Percentiles rank a stretch among this genome's conserved stretches.
phyloP scores from a whole-genome alignment of 2,888 invertebrate species.

The Rotaria magnacalcarata region DNA sequence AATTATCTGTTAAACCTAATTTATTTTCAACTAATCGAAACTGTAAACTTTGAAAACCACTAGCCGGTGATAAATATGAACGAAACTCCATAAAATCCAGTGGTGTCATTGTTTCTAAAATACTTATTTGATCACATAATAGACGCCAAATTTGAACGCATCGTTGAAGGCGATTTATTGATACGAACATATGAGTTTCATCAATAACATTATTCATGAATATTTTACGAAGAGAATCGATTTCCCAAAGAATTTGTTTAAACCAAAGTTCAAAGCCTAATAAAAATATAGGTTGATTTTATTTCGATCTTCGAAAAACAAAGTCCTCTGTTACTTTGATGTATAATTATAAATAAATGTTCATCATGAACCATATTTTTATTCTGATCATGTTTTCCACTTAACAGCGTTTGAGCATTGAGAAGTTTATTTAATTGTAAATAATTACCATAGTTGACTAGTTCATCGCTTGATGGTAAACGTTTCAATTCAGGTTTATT shows the following conservation, averaged over 20 bases:
- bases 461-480: constrained; percentile 39
- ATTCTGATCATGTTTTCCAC: constrained; percentile 63
- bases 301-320: background rate
- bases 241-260: constrained; percentile 92
- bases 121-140: constrained; percentile 89
- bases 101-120: constrained; percentile 97
- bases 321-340: constrained; percentile 72
- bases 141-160: constrained; percentile 86
- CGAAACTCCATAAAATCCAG: constrained; percentile 93
- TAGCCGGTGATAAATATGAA: constrained; percentile 83
- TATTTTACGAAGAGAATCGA: constrained; percentile 81
- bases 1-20: constrained; percentile 64
- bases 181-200: constrained; percentile 84
- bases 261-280: constrained; percentile 92
- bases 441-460: constrained; percentile 39
- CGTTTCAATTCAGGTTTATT: constrained; percentile 6
- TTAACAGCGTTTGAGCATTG: constrained; percentile 74
- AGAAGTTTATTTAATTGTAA: constrained; percentile 74
- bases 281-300: background rate
- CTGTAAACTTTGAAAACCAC: constrained; percentile 91
- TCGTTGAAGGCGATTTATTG: constrained; percentile 81
- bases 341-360: constrained; percentile 91
- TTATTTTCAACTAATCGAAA: constrained; percentile 94
- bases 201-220: constrained; percentile 71
- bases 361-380: constrained; percentile 81